Percentiles rank a stretch among this genome's conserved stretches.
These are phyloP conservation scores for Archocentrus centrarchus DNA, from an alignment of 2,113 vertebrate genomes.

Conservation along the genomic window DNA sequence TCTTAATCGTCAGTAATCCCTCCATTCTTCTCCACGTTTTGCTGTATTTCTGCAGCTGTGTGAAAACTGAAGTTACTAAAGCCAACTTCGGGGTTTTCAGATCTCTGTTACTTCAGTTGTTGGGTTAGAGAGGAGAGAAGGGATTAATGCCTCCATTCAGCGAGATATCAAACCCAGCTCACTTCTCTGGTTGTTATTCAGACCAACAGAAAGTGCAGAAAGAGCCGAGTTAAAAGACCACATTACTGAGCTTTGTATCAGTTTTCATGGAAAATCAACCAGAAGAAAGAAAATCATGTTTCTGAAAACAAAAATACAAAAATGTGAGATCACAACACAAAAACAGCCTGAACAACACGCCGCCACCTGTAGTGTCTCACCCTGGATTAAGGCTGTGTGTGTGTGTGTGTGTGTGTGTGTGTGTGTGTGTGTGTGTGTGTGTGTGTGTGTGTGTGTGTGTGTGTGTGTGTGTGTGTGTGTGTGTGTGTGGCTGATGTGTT, in stretches of 20 bases:
- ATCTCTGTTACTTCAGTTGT: conserved; percentile 17
- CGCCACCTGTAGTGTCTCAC: not conserved
- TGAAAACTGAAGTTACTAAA: conserved; percentile 26
- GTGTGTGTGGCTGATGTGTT: too few species aligned
- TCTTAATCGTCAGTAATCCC: conserved; percentile 53
- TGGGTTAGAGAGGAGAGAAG: not conserved
- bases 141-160: conserved; percentile 10
- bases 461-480: too few species aligned
- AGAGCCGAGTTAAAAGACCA: not conserved
- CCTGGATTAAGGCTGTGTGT: too few species aligned
- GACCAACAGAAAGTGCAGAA: not conserved
- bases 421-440: too few species aligned
- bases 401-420: too few species aligned
- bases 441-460: too few species aligned
- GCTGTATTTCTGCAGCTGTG: conserved; percentile 19
- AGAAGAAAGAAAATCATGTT: not conserved
- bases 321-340: not conserved
- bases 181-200: not conserved
- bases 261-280: not conserved
- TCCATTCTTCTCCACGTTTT: conserved; percentile 33
- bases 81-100: conserved; percentile 18
- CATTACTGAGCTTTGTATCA: not conserved
- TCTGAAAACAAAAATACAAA: not conserved
- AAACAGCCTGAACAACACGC: not conserved
- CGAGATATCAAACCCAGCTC: not conserved